These are phyloP conservation scores for Callipepla squamata DNA, from an alignment of 2,113 vertebrate genomes.

Conservation along the genomic window DNA sequence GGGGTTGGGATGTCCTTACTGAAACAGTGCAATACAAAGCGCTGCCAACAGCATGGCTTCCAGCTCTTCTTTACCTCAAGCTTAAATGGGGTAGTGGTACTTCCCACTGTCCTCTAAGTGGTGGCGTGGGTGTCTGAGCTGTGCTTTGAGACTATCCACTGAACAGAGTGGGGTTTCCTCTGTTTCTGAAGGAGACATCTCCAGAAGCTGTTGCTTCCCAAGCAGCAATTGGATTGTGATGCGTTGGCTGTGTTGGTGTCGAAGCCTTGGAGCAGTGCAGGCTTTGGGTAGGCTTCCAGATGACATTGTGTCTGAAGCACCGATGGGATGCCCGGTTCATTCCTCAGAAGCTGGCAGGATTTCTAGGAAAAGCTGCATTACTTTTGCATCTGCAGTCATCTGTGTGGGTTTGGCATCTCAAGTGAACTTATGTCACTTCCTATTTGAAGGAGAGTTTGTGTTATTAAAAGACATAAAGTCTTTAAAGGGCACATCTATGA, in stretches of 20 bases:
- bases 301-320: background rate
- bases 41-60: background rate
- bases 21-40: background rate
- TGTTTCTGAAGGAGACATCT: background rate
- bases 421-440: background rate
- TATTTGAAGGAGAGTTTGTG: background rate
- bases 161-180: background rate
- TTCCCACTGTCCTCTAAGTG: rapidly evolving
- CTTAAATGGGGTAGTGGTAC: background rate
- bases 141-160: background rate
- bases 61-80: background rate
- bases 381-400: background rate
- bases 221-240: background rate
- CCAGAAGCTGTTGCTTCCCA: background rate
- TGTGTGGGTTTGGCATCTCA: background rate
- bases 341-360: background rate
- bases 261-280: background rate
- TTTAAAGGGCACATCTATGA: background rate
- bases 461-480: background rate
- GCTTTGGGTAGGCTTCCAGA: background rate
- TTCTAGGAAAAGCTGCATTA: background rate
- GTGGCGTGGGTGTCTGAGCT: background rate
- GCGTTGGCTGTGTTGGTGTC: background rate
- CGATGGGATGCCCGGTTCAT: background rate
- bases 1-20: background rate